A percentile compares a stretch with the other conserved stretches of the same genome.
Conservation (phyloP, 2,888 invertebrate genomes). For the Caradrina kadenii region DNA sequence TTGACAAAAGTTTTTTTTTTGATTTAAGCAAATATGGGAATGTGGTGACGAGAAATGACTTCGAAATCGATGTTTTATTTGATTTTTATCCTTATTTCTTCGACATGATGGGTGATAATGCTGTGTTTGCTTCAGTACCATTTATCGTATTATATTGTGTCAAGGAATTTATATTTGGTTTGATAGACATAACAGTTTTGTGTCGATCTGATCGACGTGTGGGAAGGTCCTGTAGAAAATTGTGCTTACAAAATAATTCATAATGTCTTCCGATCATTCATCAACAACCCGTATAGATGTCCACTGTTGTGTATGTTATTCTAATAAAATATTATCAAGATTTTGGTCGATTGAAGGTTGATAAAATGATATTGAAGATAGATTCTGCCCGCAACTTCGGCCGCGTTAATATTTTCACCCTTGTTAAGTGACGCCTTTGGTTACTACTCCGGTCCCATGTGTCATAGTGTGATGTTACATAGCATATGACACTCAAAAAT, state of each 20-base stretch:
- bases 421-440: too few relatives aligned
- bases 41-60: constrained; percentile 62
- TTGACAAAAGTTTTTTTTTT: constrained; percentile 86
- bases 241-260: constrained; percentile 31
- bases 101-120: not conserved
- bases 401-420: too few relatives aligned
- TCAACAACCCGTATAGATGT: constrained; percentile 25
- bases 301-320: not conserved
- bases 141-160: constrained; percentile 47
- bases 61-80: not conserved
- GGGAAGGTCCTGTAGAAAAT: constrained; percentile 59
- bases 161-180: constrained; percentile 56
- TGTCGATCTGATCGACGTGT: constrained; percentile 52
- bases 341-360: not conserved
- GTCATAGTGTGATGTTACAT: too few relatives aligned
- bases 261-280: constrained; percentile 29
- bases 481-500: too few relatives aligned
- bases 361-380: not conserved
- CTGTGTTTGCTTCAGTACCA: not conserved
- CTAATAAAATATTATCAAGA: constrained; percentile 3
- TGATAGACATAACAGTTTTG: constrained; percentile 60
- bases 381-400: too few relatives aligned
- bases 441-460: too few relatives aligned
- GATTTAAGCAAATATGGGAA: constrained; percentile 86
- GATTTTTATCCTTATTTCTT: constrained; percentile 11